phyloP scores from a whole-genome alignment of 92 coral and sea anemone genomes.

The Isaurus tuberculatus region DNA sequence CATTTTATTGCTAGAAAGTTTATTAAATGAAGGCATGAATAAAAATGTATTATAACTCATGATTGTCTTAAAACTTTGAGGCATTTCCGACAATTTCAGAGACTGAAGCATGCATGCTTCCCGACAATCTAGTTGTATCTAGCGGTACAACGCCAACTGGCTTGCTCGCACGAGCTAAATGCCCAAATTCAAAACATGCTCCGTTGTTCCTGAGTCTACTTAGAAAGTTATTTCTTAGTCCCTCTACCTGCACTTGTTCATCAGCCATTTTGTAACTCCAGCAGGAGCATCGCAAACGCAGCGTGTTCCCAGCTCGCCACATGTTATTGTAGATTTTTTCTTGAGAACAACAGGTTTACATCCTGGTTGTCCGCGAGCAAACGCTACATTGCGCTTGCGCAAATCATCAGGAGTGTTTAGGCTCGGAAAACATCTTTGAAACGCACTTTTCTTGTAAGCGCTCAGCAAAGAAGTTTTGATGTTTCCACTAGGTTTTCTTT shows the following conservation, averaged over 20 bases:
- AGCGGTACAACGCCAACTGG: no score
- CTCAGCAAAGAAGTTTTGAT: constrained; percentile 60
- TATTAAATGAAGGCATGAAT: no score
- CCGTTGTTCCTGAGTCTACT: no score
- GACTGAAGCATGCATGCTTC: no score
- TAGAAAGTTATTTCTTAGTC: background rate
- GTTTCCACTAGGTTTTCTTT: constrained; percentile 65
- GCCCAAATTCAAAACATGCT: no score
- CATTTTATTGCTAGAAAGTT: no score
- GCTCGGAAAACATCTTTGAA: constrained; percentile 76
- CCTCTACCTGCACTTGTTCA: constrained; percentile 79
- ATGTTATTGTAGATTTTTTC: constrained; percentile 54
- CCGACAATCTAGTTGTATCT: no score
- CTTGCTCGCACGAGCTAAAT: no score
- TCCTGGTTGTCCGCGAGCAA: constrained; percentile 82
- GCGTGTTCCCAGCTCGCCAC: constrained; percentile 93
- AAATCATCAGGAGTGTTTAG: constrained; percentile 64
- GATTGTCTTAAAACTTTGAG: no score
- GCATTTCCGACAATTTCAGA: no score
- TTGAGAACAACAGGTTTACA: constrained; percentile 65
- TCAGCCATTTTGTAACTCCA: constrained; percentile 69
- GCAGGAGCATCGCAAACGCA: constrained; percentile 94
- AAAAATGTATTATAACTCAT: no score
- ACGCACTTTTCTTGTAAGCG: constrained; percentile 48
- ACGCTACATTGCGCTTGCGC: constrained; percentile 75